Conservation (phyloP, 2,113 vertebrate genomes). For the Lophotis ruficrista region DNA sequence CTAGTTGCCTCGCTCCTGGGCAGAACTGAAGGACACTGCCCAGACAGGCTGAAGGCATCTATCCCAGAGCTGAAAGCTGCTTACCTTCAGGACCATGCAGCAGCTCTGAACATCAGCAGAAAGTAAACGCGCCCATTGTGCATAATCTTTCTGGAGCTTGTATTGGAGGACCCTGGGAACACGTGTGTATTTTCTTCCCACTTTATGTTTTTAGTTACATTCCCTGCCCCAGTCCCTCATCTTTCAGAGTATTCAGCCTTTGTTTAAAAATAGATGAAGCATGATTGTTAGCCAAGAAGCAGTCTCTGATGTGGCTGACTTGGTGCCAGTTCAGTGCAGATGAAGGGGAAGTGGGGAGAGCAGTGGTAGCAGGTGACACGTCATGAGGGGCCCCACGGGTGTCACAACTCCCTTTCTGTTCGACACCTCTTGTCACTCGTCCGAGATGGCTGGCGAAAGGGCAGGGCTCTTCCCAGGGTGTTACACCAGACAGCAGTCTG, state of each 20-base stretch:
- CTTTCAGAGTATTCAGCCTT: neutral
- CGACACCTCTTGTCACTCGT: neutral
- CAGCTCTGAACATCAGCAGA: neutral
- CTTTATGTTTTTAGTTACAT: neutral
- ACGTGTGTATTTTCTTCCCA: fast-evolving
- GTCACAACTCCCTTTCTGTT: neutral
- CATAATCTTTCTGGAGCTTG: neutral
- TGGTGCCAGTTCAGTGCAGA: neutral
- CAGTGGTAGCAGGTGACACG: neutral
- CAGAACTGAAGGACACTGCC: neutral
- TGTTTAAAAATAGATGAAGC: neutral
- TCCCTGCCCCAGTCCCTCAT: neutral
- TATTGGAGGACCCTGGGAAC: neutral
- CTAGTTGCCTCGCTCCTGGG: neutral
- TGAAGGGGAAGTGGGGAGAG: neutral
- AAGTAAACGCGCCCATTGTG: neutral
- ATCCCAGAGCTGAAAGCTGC: neutral
- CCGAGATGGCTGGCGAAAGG: neutral
- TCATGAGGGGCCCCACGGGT: fast-evolving
- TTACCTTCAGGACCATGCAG: neutral
- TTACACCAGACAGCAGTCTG: neutral
- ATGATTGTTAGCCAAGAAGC: neutral
- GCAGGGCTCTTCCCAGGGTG: neutral
- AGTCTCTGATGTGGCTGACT: neutral
- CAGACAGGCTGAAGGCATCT: neutral